Evolutionary conservation across 2,797 vertebrate species (phyloP), one percentile per base, ranked within the genome.

Genomic region (Paratrypauchen microcephalus): DNA sequence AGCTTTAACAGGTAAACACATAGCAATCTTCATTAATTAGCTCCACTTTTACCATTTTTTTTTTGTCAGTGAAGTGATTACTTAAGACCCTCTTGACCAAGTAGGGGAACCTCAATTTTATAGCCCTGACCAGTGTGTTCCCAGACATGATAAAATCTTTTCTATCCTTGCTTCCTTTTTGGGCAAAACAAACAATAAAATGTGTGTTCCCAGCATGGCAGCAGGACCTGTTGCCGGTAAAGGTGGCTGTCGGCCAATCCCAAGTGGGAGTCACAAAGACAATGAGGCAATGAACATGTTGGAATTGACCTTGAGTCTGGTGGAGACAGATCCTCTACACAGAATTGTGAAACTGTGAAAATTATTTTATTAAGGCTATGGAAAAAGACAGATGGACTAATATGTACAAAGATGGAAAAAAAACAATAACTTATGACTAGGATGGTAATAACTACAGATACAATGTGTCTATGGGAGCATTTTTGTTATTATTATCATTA

Each of bases 131-230:
- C n/a, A 50, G 41, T 30, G 26, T 30, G n/a, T 76, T 75, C 32
- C 66, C 58, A 74, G 71, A 74, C 65, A 61, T 68, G 54, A 73
- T 67, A 73, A 73, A 63, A 79, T 64, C 26, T n/a, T 30, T n/a
- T 30, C 23, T 21, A 18, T 15, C 19, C 26, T 26, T 3, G 26
- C 28, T 39, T 65, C 61, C 55, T 63, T 70, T 64, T 65, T 60
- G 30, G 66, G 62, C 74, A 79, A 82, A 86, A 81, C 79, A 83
- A 78, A 82, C 71, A 41, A 68, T 80, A 70, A 68, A 69, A 69
- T 69, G 65, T 68, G 75, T 66, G 32, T 39, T 70, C 73, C 41
- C 76, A 73, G 79, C 80, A 72, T 56, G 80, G 71, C 32, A 39
- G 65, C 68, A 62, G 82, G 9, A 47, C 59, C 63, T 26, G 47